Conservation (phyloP, 1,140 invertebrate species). For the Drosophila nikananu region DNA sequence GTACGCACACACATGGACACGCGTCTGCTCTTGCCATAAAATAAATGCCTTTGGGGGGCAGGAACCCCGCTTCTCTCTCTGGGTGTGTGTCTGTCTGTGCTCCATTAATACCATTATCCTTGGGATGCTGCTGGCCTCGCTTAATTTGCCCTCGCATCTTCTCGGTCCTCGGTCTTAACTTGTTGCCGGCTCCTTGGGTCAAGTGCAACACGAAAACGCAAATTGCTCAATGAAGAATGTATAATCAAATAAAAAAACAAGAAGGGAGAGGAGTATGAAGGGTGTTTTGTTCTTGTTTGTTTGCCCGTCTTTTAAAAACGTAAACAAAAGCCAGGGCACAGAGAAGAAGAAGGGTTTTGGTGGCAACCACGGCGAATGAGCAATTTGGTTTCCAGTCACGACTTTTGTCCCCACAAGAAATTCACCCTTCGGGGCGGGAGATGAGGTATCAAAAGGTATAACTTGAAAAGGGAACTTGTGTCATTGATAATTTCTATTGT, state of each 20-base stretch:
- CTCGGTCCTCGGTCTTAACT: conserved; percentile 47
- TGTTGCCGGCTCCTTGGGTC: conserved; percentile 68
- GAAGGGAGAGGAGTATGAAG: conserved; percentile 4
- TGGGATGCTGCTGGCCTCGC: conserved; percentile 45
- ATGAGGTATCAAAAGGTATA: neutral
- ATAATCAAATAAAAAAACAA: conserved; percentile 52
- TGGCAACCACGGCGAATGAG: conserved; percentile 26
- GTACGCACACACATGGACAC: conserved; percentile 29
- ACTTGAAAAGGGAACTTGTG: neutral
- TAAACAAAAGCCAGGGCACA: conserved; percentile 30
- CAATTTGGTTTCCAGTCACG: conserved; percentile 42
- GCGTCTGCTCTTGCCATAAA: conserved; percentile 61
- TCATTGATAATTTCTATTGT: neutral
- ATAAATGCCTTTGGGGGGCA: conserved; percentile 65
- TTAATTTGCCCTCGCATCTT: conserved; percentile 57
- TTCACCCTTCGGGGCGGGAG: neutral
- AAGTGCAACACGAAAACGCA: conserved; percentile 63
- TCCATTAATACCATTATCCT: conserved; percentile 67
- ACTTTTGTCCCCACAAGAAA: conserved; percentile 27
- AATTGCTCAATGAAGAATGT: conserved; percentile 64
- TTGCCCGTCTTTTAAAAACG: conserved; percentile 31
- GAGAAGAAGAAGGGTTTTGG: neutral
- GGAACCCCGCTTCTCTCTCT: conserved; percentile 16
- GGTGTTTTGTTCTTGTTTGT: conserved; percentile 20
- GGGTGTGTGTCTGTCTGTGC: conserved; percentile 14